Conservation (phyloP, 53 echinoderm and acorn worm genomes). For the Patiria pectinifera region DNA sequence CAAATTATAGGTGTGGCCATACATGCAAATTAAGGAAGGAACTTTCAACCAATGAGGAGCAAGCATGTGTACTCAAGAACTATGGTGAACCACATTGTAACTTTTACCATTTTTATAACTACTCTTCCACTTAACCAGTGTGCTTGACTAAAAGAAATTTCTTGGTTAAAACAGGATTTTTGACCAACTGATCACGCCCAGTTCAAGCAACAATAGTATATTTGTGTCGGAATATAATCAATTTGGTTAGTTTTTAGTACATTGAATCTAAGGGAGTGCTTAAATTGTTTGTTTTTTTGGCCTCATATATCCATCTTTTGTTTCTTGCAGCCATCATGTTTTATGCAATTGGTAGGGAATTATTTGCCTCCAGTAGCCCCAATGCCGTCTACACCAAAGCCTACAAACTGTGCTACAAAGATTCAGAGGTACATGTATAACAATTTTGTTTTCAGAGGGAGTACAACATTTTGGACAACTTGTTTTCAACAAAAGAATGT, state of each 20-base stretch:
- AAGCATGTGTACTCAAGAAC: neutral
- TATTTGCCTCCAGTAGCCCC: slow-evolving; percentile 91
- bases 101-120: too few relatives aligned
- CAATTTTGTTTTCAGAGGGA: neutral
- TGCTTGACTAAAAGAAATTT: too few relatives aligned
- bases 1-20: neutral
- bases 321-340: slow-evolving; percentile 84
- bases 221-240: too few relatives aligned
- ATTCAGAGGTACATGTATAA: slow-evolving; percentile 75
- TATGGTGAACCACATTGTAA: neutral
- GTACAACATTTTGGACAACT: neutral
- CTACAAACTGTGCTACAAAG: slow-evolving; percentile 80
- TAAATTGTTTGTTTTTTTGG: neutral
- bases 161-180: too few relatives aligned
- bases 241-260: too few relatives aligned
- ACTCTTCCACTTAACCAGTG: too few relatives aligned
- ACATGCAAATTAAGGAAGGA: neutral
- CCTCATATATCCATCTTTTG: neutral
- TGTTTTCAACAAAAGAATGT: too few relatives aligned
- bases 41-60: neutral
- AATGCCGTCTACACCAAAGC: slow-evolving; percentile 92
- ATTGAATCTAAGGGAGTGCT: neutral
- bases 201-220: too few relatives aligned
- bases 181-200: too few relatives aligned
- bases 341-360: slow-evolving; percentile 83